phyloP scores from a whole-genome alignment of 2,888 invertebrate species.

The Polietes domitor region DNA sequence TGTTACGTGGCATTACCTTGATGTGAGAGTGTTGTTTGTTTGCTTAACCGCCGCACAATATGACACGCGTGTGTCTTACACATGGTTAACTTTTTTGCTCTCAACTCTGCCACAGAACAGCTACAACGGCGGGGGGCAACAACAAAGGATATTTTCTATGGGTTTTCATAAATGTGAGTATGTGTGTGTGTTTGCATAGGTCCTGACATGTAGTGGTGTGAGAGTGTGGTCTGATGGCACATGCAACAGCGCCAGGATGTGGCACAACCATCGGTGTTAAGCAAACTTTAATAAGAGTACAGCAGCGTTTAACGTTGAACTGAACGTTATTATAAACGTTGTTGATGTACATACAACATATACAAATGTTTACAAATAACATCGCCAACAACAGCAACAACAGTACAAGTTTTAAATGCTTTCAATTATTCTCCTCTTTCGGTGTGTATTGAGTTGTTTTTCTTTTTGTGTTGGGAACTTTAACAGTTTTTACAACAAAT shows the following conservation, averaged over 20 bases:
- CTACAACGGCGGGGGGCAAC: background rate
- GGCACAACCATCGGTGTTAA: background rate
- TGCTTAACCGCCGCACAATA: conserved; percentile 7
- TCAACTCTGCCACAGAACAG: background rate
- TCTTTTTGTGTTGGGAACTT: background rate
- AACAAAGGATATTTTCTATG: background rate
- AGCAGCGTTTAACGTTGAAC: conserved; percentile 17
- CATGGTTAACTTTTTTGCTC: conserved; percentile 47
- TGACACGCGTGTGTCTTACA: conserved; percentile 43
- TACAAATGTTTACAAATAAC: background rate
- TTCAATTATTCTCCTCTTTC: background rate
- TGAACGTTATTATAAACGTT: no score
- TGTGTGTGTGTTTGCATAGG: background rate
- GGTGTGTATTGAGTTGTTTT: background rate
- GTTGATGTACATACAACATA: background rate
- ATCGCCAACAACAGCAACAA: background rate
- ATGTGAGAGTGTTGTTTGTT: background rate
- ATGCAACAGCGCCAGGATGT: background rate
- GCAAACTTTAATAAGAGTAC: conserved; percentile 9
- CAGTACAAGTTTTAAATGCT: background rate
- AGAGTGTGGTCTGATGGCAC: background rate
- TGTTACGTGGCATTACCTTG: background rate
- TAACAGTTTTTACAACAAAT: background rate
- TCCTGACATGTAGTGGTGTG: background rate
- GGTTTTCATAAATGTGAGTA: background rate